These are phyloP conservation scores for Myotis brandtii DNA, from an alignment of 2,113 vertebrate species.

Conservation along the genomic window DNA sequence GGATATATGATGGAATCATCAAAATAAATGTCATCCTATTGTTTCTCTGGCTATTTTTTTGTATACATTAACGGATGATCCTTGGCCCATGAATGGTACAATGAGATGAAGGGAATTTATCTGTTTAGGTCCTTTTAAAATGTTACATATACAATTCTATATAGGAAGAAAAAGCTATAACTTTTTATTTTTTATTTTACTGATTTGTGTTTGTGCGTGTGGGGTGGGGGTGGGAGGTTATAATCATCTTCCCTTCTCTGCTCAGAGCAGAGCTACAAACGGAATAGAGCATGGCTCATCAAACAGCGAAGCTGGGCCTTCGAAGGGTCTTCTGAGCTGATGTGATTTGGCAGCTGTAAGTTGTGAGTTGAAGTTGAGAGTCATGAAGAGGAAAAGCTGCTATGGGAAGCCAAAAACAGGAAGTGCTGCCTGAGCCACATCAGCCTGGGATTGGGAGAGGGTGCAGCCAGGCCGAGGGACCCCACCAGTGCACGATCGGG, in stretches of 20 bases:
- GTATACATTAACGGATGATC: not conserved
- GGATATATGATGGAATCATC: not conserved
- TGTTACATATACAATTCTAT: not conserved
- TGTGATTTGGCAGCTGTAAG: not conserved
- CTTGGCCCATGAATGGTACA: not conserved
- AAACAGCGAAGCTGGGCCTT: not conserved
- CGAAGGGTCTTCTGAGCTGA: not conserved
- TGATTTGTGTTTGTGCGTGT: not conserved
- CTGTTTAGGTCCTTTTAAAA: not conserved
- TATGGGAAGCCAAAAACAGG: not conserved
- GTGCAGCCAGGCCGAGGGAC: no score
- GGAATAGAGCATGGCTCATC: not conserved
- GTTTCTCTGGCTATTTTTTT: not conserved
- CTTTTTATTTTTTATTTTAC: not conserved
- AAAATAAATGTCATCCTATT: constrained; percentile 17
- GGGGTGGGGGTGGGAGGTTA: not conserved
- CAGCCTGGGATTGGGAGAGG: not conserved
- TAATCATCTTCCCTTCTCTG: not conserved
- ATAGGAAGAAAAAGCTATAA: not conserved
- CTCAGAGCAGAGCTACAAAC: not conserved
- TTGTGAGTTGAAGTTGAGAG: not conserved
- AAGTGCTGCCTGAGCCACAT: not conserved
- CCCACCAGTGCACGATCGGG: no score
- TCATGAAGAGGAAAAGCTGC: not conserved
- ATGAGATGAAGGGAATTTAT: not conserved